A percentile compares a stretch with the other conserved stretches of the same genome.
These are phyloP conservation scores for Plebejus anna DNA, from an alignment of 2,888 invertebrate species.

Conservation along the genomic window DNA sequence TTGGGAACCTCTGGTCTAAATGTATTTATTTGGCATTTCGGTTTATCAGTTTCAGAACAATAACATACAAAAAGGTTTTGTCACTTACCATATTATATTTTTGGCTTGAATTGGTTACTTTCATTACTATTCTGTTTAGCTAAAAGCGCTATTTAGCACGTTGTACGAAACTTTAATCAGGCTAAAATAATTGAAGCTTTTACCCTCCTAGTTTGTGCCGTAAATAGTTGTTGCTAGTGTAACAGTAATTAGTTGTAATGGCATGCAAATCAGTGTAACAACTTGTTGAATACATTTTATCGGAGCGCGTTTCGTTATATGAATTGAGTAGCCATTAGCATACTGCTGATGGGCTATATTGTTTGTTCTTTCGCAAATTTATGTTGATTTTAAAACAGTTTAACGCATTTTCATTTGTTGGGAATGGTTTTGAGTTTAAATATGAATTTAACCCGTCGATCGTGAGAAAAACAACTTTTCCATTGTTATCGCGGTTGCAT, in stretches of 20 bases:
- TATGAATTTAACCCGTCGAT: too few species aligned
- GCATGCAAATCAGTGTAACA: slow-evolving; percentile 15
- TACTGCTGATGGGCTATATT: slow-evolving; percentile 2
- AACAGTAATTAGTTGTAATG: slow-evolving; percentile 10
- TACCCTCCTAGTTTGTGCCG: background rate
- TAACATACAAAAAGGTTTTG: too few species aligned
- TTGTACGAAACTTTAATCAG: background rate
- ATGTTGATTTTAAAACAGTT: background rate
- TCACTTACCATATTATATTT: too few species aligned
- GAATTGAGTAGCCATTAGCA: slow-evolving; percentile 7
- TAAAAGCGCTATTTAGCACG: background rate
- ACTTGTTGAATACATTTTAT: slow-evolving; percentile 20
- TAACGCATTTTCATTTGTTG: background rate
- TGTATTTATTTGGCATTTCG: too few species aligned
- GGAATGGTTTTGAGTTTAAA: background rate
- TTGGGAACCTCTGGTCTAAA: too few species aligned
- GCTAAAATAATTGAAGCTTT: slow-evolving; percentile 3
- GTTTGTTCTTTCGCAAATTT: slow-evolving; percentile 5
- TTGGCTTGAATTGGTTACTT: background rate
- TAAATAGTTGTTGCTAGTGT: slow-evolving; percentile 5
- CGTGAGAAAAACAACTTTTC: too few species aligned
- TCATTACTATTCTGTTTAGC: background rate
- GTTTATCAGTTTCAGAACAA: too few species aligned
- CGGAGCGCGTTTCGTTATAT: background rate
- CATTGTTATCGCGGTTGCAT: too few species aligned